Percentiles rank a stretch among this genome's conserved stretches.
These are phyloP conservation scores for Periophthalmus magnuspinnatus DNA, from an alignment of 2,797 vertebrate species.

Conservation along the genomic window DNA sequence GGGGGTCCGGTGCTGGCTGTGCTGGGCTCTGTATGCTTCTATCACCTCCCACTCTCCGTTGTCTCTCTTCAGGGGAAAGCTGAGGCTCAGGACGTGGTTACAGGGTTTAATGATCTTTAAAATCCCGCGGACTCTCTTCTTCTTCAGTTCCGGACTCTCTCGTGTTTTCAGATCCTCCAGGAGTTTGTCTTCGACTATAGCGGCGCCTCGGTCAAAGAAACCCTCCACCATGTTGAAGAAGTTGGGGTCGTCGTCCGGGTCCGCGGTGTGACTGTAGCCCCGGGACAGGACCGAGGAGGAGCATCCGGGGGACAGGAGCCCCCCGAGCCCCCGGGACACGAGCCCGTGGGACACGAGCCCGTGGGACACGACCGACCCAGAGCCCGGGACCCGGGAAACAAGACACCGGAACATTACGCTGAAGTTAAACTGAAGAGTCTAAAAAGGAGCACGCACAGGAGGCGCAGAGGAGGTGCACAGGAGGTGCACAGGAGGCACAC, in stretches of 20 bases:
- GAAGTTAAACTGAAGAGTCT: background rate
- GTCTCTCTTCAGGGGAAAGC: conserved; percentile 91
- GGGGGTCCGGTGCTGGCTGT: conserved; percentile 95
- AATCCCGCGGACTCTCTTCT: conserved; percentile 88
- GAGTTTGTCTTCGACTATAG: conserved; percentile 92
- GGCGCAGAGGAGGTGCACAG: too few relatives aligned
- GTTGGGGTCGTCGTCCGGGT: conserved; percentile 85
- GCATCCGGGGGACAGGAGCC: conserved; percentile 59
- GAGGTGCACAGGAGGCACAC: too few relatives aligned
- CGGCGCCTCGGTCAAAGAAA: conserved; percentile 91
- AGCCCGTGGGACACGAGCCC: too few relatives aligned
- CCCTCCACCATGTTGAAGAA: conserved; percentile 97
- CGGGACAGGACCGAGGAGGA: conserved; percentile 65
- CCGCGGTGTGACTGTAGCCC: conserved; percentile 84
- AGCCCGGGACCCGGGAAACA: conserved; percentile 21
- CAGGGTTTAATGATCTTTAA: conserved; percentile 94
- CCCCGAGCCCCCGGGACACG: conserved; percentile 67
- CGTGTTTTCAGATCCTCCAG: conserved; percentile 85
- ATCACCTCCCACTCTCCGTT: conserved; percentile 93
- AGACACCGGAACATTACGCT: conserved; percentile 84
- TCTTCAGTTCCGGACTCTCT: conserved; percentile 86
- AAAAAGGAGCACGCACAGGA: conserved; percentile 9
- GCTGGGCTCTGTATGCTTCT: conserved; percentile 92
- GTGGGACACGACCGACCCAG: too few relatives aligned
- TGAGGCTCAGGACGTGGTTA: conserved; percentile 91